Percentiles rank a stretch among this genome's conserved stretches.
phyloP scores from a whole-genome alignment of 2,888 invertebrate genomes.

The Acrocera orbiculus region DNA sequence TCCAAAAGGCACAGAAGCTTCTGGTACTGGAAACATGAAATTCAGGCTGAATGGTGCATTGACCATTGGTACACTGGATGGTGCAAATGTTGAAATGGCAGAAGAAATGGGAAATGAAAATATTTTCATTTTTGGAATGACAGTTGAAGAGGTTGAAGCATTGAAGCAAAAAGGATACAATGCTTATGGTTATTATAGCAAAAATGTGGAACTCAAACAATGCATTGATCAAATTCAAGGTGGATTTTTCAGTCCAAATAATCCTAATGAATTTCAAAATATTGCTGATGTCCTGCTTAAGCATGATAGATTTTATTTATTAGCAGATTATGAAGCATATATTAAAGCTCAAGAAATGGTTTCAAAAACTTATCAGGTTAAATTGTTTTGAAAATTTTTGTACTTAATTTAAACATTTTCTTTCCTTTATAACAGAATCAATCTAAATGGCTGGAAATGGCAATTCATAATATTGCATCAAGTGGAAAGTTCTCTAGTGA shows the following conservation, averaged over 20 bases:
- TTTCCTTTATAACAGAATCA: slow-evolving; percentile 44
- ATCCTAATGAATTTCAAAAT: slow-evolving; percentile 78
- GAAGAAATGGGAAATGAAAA: slow-evolving; percentile 96
- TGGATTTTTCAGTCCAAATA: slow-evolving; percentile 88
- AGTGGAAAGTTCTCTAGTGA: slow-evolving; percentile 98
- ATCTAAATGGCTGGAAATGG: slow-evolving; percentile 87
- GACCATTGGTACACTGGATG: slow-evolving; percentile 97
- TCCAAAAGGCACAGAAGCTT: slow-evolving; percentile 99
- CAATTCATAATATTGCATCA: slow-evolving; percentile 89
- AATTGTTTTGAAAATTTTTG: not conserved
- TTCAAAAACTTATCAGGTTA: slow-evolving; percentile 66
- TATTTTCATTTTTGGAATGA: slow-evolving; percentile 96
- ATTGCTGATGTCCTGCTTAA: slow-evolving; percentile 79
- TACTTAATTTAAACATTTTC: not conserved
- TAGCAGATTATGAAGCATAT: slow-evolving; percentile 93
- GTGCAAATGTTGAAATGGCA: slow-evolving; percentile 98
- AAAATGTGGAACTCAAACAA: slow-evolving; percentile 76
- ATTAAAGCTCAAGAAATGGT: slow-evolving; percentile 85
- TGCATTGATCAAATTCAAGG: slow-evolving; percentile 92
- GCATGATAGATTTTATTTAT: slow-evolving; percentile 82
- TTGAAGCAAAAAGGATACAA: slow-evolving; percentile 68
- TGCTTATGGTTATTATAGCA: slow-evolving; percentile 82
- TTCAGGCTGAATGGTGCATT: slow-evolving; percentile 97
- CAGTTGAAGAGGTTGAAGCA: slow-evolving; percentile 63
- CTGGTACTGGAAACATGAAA: slow-evolving; percentile 99